Evolutionary conservation across 2,888 invertebrate species (phyloP), one percentile per base, ranked within the genome.

Genomic region (Lasioglossum villosulum): DNA sequence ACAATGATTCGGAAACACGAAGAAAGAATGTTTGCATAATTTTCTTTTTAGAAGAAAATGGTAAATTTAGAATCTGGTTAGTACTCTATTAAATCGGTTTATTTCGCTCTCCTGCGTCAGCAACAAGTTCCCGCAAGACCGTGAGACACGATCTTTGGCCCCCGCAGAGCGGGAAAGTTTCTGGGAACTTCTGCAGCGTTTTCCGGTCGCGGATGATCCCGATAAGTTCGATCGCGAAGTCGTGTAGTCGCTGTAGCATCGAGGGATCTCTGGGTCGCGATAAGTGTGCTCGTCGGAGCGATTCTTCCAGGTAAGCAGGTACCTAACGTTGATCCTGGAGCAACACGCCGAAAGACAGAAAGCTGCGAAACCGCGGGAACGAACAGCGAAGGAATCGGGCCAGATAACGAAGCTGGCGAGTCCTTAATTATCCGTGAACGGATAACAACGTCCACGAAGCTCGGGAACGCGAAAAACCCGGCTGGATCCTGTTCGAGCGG

Each of bases 161-260:
- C 23, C 39, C 59, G 19, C 30, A 23, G 42, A 52, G 23, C 66
- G 34, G 66, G 23, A 66, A 59, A 59, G 23, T 74, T 56, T 12
- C 42, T 19, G 16, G 48, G 48, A 52, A 68, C 34, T 48, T 68
- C n/a, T 12, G 14, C 27, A n/a, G 19, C 30, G 72, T 37, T 72
- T 37, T 68, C 75, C 76, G 42, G 23, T 45, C 73, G 42, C 39
- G 56, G 19, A 74, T 5, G n/a, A 14, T 77, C 74, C 23, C 77
- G 86, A 80, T 83, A 83, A 80, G 63, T 73, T 71, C 83, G 78
- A 83, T 83, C 77, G 83, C 74, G 45, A 23, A 48, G 30, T 63
- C 76, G 66, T 76, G 82, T 79, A 63, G 27, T 37, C 70, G 16
- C 10, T 78, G n/a, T 66, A 66, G 48, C 70, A 70, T 71, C 63